Evolutionary conservation across 2,113 vertebrate genomes (phyloP).

Genomic region (Ceyx margarethae): DNA sequence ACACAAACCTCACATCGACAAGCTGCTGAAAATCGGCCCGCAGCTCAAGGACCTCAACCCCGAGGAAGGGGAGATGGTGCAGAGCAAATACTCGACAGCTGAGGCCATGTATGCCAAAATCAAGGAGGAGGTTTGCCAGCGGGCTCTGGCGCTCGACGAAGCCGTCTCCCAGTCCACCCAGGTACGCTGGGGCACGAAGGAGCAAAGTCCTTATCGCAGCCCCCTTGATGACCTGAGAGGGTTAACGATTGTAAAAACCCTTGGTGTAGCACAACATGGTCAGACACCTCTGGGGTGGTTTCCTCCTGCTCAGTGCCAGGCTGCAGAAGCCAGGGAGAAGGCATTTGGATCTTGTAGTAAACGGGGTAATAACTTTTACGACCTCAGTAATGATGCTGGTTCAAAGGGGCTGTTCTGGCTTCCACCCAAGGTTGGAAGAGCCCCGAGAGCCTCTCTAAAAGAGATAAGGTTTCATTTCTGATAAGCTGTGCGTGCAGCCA

Average conservation of each 20-base stretch:
- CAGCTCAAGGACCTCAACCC: conserved; percentile 90
- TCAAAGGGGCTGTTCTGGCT: conserved; percentile 41
- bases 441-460: not conserved
- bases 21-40: conserved; percentile 95
- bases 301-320: not conserved
- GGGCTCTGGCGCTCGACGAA: conserved; percentile 87
- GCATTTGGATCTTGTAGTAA: not conserved
- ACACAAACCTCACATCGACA: conserved; percentile 98
- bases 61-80: conserved; percentile 86
- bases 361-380: conserved; percentile 21
- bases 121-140: conserved; percentile 91
- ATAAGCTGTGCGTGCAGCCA: not conserved
- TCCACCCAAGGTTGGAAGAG: not conserved
- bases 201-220: not conserved
- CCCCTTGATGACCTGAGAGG: not conserved
- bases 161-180: conserved; percentile 92
- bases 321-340: not conserved
- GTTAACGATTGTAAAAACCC: not conserved
- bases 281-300: not conserved
- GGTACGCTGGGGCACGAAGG: conserved; percentile 68
- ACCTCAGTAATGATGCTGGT: not conserved
- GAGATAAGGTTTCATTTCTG: conserved; percentile 16
- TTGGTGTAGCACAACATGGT: not conserved
- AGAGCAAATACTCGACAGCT: conserved; percentile 80
- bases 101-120: conserved; percentile 86